Base-by-base conservation (phyloP, 2,888 invertebrate genomes). In the Diaphora mendica region DNA sequence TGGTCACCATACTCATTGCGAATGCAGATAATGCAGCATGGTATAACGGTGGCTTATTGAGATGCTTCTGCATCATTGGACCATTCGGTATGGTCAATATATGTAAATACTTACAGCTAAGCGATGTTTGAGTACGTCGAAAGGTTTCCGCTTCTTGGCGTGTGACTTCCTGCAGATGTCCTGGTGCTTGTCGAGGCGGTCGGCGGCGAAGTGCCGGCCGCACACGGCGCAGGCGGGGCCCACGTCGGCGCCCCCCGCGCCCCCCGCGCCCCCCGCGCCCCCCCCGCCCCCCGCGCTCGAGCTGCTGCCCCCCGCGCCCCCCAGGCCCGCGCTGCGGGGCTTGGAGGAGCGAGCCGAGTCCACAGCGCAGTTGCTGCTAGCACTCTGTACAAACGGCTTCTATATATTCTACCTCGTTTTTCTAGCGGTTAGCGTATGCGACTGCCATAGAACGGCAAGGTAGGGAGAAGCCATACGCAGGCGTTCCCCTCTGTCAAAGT, bases 81-180 rank as follows among this genome's bases (percentile, higher is more conserved):
- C 39, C 55, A 55, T 26, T 26, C 13, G n/a, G n/a, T n/a, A 55
- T 7, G 23, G n/a, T 9, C 8, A 26, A 26, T 2, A 35, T 26
- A 20, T n/a, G n/a, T 13, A 8, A 11, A 26, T 59, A 82, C 94
- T 93, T 26, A 96, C 96, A 79, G 94, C 93, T 1, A 98, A 97
- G n/a, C 99, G 96, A 92, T 99, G 99, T 88, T 98, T 98, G 65
- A 98, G 97, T 3, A 98, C 97, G 93, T 99, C 99, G 91, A 99
- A 99, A 0, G 97, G 97, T 95, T 99, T 99, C 80, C 99, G 96
- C 89, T 98, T 98, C 92, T 98, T 98, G 75, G 96, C 94, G 68
- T 96, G 95, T 1, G 98, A 96, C 90, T 98, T 98, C 82, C 96
- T 94, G 93, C 99, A 99, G 79, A 99, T 98, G 44, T 97, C 96